phyloP scores from a whole-genome alignment of 2,113 vertebrate species.

The Terrapene triunguis region DNA sequence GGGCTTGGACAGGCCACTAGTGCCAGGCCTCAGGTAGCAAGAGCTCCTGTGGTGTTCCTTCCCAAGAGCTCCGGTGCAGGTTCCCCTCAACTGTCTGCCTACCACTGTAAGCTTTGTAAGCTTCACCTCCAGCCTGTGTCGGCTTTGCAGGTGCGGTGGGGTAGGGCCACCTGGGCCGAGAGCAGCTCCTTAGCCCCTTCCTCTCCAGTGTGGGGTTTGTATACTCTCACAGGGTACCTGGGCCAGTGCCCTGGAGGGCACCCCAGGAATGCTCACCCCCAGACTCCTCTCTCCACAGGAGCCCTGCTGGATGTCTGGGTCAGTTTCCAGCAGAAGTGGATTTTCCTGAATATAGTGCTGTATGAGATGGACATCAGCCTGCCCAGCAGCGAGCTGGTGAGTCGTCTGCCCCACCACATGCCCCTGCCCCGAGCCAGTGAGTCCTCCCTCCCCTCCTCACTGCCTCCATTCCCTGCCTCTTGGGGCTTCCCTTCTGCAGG shows the following conservation, averaged over 20 bases:
- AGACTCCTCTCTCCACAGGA: constrained; percentile 55
- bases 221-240: constrained; percentile 10
- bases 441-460: neutral
- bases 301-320: constrained; percentile 81
- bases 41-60: neutral
- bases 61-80: neutral
- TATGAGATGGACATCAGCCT: constrained; percentile 74
- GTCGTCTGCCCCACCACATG: neutral
- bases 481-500: neutral
- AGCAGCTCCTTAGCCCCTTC: neutral
- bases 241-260: neutral
- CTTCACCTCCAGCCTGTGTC: neutral
- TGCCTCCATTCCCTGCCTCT: neutral
- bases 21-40: too few relatives aligned
- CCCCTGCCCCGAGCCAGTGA: neutral
- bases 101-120: neutral
- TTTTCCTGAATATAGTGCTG: constrained; percentile 84
- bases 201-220: neutral
- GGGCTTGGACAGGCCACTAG: too few relatives aligned
- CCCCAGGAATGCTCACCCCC: neutral
- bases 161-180: neutral
- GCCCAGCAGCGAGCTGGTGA: constrained; percentile 80
- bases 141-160: neutral
- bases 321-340: constrained; percentile 85
- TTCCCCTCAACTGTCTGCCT: neutral